Evolutionary conservation across 1,140 invertebrate genomes (phyloP).

Genomic region (Camponotus floridanus): DNA sequence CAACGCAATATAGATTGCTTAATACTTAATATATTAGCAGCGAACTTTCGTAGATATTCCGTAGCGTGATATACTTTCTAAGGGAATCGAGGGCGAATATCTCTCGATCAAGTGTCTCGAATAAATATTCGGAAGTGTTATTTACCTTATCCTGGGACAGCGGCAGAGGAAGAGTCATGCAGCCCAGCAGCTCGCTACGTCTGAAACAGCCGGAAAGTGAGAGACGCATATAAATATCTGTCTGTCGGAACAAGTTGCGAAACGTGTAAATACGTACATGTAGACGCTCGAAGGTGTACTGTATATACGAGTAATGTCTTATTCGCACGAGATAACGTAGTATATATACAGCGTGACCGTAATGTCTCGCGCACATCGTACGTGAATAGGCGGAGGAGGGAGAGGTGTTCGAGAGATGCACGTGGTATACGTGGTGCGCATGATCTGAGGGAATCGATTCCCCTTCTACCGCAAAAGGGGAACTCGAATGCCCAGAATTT

Average conservation of each 20-base stretch:
- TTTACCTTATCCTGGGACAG: slow-evolving; percentile 88
- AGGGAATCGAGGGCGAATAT: slow-evolving; percentile 9
- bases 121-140: slow-evolving; percentile 31
- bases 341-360: slow-evolving; percentile 34
- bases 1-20: neutral
- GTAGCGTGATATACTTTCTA: neutral
- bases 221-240: slow-evolving; percentile 55
- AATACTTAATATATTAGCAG: neutral
- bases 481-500: slow-evolving; percentile 72
- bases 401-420: slow-evolving; percentile 67
- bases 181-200: slow-evolving; percentile 89
- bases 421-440: slow-evolving; percentile 82
- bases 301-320: neutral
- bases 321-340: neutral
- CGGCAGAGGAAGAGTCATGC: slow-evolving; percentile 89
- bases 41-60: slow-evolving; percentile 11
- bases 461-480: slow-evolving; percentile 73
- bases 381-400: neutral
- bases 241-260: neutral
- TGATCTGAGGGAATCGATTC: slow-evolving; percentile 83
- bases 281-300: neutral
- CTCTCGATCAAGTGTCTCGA: slow-evolving; percentile 23
- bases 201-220: slow-evolving; percentile 84
- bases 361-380: slow-evolving; percentile 42
- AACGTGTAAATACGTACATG: neutral